Percentiles rank a stretch among this genome's conserved stretches.
Evolutionary conservation across 2,888 invertebrate species (phyloP).

Genomic region (Temnothorax ravouxi): DNA sequence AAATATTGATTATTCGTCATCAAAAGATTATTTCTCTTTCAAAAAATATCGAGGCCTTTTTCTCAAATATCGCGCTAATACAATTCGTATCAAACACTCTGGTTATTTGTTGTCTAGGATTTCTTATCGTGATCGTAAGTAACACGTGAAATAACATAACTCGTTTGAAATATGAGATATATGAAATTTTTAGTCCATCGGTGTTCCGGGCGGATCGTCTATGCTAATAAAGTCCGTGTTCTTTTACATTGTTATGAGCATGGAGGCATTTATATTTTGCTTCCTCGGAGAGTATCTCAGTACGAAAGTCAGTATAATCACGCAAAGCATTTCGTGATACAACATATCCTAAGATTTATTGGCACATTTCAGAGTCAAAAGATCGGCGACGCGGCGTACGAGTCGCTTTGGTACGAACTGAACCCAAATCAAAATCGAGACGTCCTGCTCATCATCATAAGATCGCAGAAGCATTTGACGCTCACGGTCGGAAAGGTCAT

Average conservation of each 20-base stretch:
- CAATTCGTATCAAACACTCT: conserved; percentile 60
- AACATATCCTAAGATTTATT: neutral
- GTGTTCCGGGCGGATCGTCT: neutral
- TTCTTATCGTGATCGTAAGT: conserved; percentile 62
- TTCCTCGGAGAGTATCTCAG: conserved; percentile 40
- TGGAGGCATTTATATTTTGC: conserved; percentile 36
- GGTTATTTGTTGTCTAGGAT: conserved; percentile 58
- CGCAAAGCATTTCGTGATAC: neutral
- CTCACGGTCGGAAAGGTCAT: conserved; percentile 55
- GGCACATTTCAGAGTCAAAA: conserved; percentile 39
- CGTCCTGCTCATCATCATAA: conserved; percentile 46
- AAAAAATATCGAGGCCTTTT: conserved; percentile 50
- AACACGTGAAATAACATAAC: conserved; percentile 13
- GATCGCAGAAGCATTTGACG: conserved; percentile 56
- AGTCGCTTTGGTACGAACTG: conserved; percentile 62
- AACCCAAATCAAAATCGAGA: conserved; percentile 42
- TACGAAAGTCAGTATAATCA: conserved; percentile 22
- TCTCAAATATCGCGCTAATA: conserved; percentile 59
- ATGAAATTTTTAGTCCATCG: conserved; percentile 21
- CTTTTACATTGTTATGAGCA: conserved; percentile 30
- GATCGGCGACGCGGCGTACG: conserved; percentile 56
- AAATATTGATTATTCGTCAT: conserved; percentile 58
- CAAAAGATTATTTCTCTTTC: conserved; percentile 61
- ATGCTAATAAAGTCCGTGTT: conserved; percentile 21
- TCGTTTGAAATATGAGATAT: neutral